Conservation (phyloP, 2,888 invertebrate genomes). For the Shargacucullia verbasci region DNA sequence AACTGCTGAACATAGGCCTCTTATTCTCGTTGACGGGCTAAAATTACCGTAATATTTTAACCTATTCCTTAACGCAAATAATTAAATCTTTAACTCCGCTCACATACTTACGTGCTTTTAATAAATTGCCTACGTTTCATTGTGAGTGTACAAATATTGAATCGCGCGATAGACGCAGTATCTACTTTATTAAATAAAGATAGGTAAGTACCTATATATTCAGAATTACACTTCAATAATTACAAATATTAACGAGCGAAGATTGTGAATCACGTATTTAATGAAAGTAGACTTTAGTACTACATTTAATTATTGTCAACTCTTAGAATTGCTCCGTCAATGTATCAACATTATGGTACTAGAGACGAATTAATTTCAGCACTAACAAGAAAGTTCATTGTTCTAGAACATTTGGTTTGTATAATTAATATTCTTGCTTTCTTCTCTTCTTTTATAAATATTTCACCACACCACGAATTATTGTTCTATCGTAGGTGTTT, state of each 20-base stretch:
- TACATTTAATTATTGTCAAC: constrained; percentile 42
- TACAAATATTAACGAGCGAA: constrained; percentile 41
- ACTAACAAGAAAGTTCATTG: neutral
- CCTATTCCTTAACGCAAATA: too few relatives aligned
- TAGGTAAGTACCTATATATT: constrained; percentile 22
- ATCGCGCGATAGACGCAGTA: constrained; percentile 18
- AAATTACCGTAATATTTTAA: too few relatives aligned
- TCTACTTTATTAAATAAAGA: constrained; percentile 2
- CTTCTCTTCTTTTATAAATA: too few relatives aligned
- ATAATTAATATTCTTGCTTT: too few relatives aligned
- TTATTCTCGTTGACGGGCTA: too few relatives aligned
- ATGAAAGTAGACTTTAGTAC: constrained; percentile 40
- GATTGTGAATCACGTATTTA: constrained; percentile 35
- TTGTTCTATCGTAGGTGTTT: too few relatives aligned
- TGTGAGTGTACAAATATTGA: constrained; percentile 13
- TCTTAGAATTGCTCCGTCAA: constrained; percentile 15
- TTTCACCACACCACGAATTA: too few relatives aligned
- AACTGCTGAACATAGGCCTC: too few relatives aligned
- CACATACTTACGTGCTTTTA: constrained; percentile 2
- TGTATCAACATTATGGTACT: constrained; percentile 5
- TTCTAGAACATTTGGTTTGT: neutral
- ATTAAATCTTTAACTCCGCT: too few relatives aligned
- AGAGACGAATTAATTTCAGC: constrained; percentile 18
- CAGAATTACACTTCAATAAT: constrained; percentile 37
- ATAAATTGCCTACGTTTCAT: constrained; percentile 6